These are phyloP conservation scores for Hippocampus guttulatus DNA, from an alignment of 2,113 vertebrate genomes.

Conservation along the genomic window DNA sequence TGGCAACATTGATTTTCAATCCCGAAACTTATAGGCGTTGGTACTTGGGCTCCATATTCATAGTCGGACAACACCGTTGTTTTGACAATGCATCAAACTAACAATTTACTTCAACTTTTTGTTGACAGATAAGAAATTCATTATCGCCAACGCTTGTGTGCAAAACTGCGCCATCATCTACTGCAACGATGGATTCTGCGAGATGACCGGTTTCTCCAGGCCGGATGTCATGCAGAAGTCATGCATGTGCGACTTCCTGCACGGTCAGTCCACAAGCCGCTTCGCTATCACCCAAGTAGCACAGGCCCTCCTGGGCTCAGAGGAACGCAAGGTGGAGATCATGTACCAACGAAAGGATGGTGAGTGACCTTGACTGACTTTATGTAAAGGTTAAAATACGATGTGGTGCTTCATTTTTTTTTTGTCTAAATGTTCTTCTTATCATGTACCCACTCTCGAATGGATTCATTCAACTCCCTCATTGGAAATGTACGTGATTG, in stretches of 20 bases:
- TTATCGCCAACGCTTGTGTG: constrained; percentile 94
- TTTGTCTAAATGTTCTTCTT: neutral
- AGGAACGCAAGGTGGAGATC: constrained; percentile 92
- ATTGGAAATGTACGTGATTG: neutral
- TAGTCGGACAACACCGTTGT: neutral
- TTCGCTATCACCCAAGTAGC: constrained; percentile 89
- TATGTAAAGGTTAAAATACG: neutral
- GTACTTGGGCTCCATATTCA: too few species aligned
- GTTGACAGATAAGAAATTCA: constrained; percentile 91
- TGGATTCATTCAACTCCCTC: neutral
- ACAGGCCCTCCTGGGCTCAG: constrained; percentile 87
- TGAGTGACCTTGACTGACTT: constrained; percentile 62
- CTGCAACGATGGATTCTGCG: constrained; percentile 95
- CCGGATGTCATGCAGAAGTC: constrained; percentile 95
- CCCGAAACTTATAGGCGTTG: too few species aligned
- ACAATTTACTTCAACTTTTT: constrained; percentile 22
- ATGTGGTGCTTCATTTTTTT: neutral
- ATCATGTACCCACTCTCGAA: neutral
- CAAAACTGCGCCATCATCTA: constrained; percentile 97
- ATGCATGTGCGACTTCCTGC: constrained; percentile 93
- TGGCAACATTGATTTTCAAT: too few species aligned
- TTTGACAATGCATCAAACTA: neutral
- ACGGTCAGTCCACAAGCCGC: constrained; percentile 86
- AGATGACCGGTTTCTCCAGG: constrained; percentile 95
- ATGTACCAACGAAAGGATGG: constrained; percentile 95